Percentiles rank a stretch among this genome's conserved stretches.
These are phyloP conservation scores for Lysiphlebus fabarum DNA, from an alignment of 1,140 invertebrate species.

Conservation along the genomic window DNA sequence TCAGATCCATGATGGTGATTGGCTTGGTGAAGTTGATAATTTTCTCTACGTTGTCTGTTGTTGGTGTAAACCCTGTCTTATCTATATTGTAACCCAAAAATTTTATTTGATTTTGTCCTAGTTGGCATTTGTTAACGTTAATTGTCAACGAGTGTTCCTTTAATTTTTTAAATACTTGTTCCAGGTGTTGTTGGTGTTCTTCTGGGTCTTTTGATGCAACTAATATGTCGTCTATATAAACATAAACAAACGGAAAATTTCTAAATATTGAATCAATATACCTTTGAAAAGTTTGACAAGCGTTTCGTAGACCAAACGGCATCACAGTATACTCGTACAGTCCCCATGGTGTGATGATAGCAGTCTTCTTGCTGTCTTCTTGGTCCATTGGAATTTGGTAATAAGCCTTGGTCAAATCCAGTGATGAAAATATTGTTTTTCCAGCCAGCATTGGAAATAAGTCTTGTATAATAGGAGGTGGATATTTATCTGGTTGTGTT, in stretches of 20 bases:
- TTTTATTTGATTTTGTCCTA: background rate
- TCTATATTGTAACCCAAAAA: background rate
- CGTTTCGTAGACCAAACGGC: constrained; percentile 39
- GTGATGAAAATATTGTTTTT: constrained; percentile 35
- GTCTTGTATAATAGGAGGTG: constrained; percentile 36
- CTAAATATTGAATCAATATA: constrained; percentile 24
- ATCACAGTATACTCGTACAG: constrained; percentile 36
- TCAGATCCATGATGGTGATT: too few relatives aligned
- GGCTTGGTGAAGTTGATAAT: too few relatives aligned
- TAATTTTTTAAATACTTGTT: background rate
- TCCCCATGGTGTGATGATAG: constrained; percentile 33
- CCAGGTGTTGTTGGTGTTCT: background rate
- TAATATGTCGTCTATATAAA: constrained; percentile 5
- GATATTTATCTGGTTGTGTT: constrained; percentile 38
- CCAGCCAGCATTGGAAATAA: constrained; percentile 37
- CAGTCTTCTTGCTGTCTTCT: constrained; percentile 39
- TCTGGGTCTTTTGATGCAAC: background rate
- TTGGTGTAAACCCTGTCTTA: too few relatives aligned
- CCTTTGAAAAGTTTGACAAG: constrained; percentile 31
- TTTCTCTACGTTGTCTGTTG: too few relatives aligned
- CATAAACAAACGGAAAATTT: background rate
- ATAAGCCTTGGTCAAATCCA: constrained; percentile 49
- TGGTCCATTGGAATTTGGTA: constrained; percentile 45
- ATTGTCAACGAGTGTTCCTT: background rate
- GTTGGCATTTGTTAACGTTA: background rate